phyloP scores from a whole-genome alignment of 2,113 vertebrate genomes.

The Nycticorax nycticorax region DNA sequence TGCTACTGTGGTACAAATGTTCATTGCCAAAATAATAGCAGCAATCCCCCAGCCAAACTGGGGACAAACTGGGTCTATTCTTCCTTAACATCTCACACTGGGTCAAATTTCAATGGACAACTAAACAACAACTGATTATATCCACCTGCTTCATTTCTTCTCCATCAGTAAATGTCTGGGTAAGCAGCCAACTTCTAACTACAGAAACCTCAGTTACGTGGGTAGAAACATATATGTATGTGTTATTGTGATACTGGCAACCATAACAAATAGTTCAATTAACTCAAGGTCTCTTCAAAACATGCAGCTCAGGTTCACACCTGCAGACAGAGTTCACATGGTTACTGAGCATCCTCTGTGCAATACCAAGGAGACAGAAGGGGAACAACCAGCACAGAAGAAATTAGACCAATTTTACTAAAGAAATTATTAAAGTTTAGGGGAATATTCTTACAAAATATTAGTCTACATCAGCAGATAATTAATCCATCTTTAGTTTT shows the following conservation, averaged over 20 bases:
- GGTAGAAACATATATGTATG: neutral
- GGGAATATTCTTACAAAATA: neutral
- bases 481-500: neutral
- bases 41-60: neutral
- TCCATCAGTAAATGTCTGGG: neutral
- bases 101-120: neutral
- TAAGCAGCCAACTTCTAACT: neutral
- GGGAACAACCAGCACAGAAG: neutral
- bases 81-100: neutral
- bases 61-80: neutral
- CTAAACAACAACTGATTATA: neutral
- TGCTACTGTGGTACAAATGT: neutral
- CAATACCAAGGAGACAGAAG: neutral
- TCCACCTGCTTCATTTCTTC: neutral
- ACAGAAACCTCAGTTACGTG: neutral
- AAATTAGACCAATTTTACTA: neutral
- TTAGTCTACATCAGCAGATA: neutral
- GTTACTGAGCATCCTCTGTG: neutral
- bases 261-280: neutral
- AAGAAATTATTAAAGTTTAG: neutral
- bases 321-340: neutral
- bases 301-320: neutral
- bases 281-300: neutral
- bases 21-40: neutral
- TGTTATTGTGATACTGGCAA: neutral